These are phyloP conservation scores for Syngnathus rostellatus DNA, from an alignment of 2,797 vertebrate genomes.

Conservation along the genomic window DNA sequence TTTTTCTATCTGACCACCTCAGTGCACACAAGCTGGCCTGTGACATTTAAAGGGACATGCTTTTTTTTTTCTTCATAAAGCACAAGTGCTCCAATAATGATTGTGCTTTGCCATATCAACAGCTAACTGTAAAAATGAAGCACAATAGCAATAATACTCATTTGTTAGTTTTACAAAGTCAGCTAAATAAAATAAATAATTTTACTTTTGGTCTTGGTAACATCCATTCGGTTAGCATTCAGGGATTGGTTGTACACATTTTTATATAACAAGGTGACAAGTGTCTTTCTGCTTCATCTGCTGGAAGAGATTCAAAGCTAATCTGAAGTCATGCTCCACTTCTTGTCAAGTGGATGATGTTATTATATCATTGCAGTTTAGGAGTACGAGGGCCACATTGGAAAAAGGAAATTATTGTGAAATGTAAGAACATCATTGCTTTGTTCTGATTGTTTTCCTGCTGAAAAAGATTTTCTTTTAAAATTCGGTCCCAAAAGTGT, in stretches of 20 bases:
- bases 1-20: not conserved
- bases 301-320: not conserved
- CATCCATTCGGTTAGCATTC: not conserved
- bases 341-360: not conserved
- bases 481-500: too few relatives aligned
- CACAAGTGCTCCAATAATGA: not conserved
- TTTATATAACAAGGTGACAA: not conserved
- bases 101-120: not conserved
- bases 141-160: not conserved
- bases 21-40: not conserved
- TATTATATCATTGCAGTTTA: not conserved
- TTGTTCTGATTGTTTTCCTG: too few relatives aligned
- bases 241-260: constrained; percentile 12
- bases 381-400: not conserved
- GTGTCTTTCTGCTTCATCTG: not conserved
- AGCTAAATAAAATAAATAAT: not conserved
- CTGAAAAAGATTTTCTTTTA: too few relatives aligned
- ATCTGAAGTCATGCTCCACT: not conserved
- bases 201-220: not conserved
- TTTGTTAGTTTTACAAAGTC: not conserved
- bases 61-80: not conserved
- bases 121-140: not conserved
- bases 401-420: not conserved
- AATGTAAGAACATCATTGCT: too few relatives aligned
- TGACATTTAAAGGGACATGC: too few relatives aligned